A percentile compares a stretch with the other conserved stretches of the same genome.
These are phyloP conservation scores for Spheniscus humboldti DNA, from an alignment of 2,797 vertebrate species.

Conservation along the genomic window DNA sequence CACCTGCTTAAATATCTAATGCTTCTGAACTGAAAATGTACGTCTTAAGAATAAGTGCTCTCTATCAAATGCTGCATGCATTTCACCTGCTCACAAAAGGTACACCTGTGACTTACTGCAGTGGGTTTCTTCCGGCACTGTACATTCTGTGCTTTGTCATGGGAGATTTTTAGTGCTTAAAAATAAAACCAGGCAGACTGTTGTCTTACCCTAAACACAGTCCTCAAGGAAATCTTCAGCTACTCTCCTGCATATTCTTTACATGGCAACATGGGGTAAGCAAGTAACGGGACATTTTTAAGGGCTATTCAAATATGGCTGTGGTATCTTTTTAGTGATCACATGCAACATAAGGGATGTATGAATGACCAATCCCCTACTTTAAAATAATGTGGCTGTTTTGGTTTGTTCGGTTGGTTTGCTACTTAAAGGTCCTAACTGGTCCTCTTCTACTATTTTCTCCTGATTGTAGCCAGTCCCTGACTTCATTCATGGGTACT, in stretches of 20 bases:
- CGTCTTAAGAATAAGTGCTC: background rate
- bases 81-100: background rate
- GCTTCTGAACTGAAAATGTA: background rate
- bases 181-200: background rate
- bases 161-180: background rate
- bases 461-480: background rate
- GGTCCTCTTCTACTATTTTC: background rate
- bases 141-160: background rate
- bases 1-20: background rate
- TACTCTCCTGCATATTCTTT: background rate
- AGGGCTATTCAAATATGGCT: background rate
- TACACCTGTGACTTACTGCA: constrained; percentile 9
- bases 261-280: background rate
- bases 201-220: background rate
- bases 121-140: background rate
- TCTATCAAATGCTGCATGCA: background rate
- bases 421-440: background rate
- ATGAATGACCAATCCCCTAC: background rate
- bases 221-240: background rate
- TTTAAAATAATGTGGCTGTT: background rate
- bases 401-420: background rate
- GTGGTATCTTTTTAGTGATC: background rate
- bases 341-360: background rate
- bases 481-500: background rate
- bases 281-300: background rate